Evolutionary conservation across 1,140 invertebrate species (phyloP), one percentile per base, ranked within the genome.

Genomic region (Sitophilus oryzae): DNA sequence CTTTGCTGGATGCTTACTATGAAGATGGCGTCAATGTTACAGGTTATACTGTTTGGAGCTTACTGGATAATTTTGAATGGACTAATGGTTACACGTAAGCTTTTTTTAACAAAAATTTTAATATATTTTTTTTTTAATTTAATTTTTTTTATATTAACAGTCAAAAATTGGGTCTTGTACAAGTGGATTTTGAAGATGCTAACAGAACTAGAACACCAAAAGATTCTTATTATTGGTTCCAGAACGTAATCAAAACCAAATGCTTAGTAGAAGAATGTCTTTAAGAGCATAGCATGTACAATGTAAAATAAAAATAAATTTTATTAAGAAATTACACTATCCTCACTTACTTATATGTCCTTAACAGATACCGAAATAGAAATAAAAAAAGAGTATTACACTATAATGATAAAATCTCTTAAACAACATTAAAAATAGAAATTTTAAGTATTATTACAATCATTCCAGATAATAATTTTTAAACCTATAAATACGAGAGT

Each of bases 51-150:
- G 72, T 74, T 4, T 85, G 82, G 83, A 77, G 76, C 10, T 64
- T 85, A 2, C 72, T 83, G 68, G 83, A 86, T 60, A 84, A 83
- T 62, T 81, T 82, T 60, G 82, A 84, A 66, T 83, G 81, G 80
- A 66, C 65, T 21, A 68, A 68, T 40, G 76, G 75, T 41, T 69
- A 75, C 58, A 69, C 62, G 73, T 67, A 54, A 58, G 57, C 56
- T 38, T 38, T 38, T 38, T n/a, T 49, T n/a, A n/a, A n/a, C 14
- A 8, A n/a, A n/a, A 38, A n/a, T 38, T 10, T 16, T 8, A 21
- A 19, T 23, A 45, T 45, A 10, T 45, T 45, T 21, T 45, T 23
- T 23, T 22, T 22, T 18, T 77, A 79, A 49, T 46, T 35, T 40
- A 43, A 42, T 43, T 11, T 42, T 10, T n/a, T 20, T 56, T 6